A percentile compares a stretch with the other conserved stretches of the same genome.
Evolutionary conservation across 2,113 vertebrate genomes (phyloP).

Genomic region (Oncorhynchus kisutch): DNA sequence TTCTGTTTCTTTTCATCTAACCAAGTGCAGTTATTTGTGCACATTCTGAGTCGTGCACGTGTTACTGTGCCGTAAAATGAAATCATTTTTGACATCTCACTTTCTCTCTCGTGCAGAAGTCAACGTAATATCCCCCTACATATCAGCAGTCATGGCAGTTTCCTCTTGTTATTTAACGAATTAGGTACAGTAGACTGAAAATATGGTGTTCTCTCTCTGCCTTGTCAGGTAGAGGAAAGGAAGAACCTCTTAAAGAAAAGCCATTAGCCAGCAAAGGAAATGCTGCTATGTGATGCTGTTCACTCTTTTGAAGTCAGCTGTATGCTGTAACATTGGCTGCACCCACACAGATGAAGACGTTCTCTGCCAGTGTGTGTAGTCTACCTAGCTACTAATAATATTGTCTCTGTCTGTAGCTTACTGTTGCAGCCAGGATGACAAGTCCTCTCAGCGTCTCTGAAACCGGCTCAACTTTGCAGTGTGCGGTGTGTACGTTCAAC

Average conservation of each 20-base stretch:
- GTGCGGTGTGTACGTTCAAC: slow-evolving; percentile 23
- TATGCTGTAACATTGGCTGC: not conserved
- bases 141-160: too few relatives aligned
- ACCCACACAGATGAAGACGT: too few relatives aligned
- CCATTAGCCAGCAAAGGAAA: not conserved
- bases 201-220: too few relatives aligned
- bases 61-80: not conserved
- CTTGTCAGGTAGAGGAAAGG: not conserved
- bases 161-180: too few relatives aligned
- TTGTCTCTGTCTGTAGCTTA: too few relatives aligned
- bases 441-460: not conserved
- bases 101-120: not conserved
- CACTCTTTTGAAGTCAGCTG: not conserved
- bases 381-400: too few relatives aligned
- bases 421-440: too few relatives aligned
- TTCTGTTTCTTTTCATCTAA: too few relatives aligned
- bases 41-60: too few relatives aligned
- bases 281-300: not conserved
- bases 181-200: slow-evolving; percentile 3
- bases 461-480: slow-evolving; percentile 23
- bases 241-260: not conserved
- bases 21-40: too few relatives aligned
- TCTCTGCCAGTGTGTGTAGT: slow-evolving; percentile 13
- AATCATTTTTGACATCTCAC: not conserved
- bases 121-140: not conserved